Conservation (phyloP, 2,113 vertebrate genomes). For the Periophthalmus modestus region DNA sequence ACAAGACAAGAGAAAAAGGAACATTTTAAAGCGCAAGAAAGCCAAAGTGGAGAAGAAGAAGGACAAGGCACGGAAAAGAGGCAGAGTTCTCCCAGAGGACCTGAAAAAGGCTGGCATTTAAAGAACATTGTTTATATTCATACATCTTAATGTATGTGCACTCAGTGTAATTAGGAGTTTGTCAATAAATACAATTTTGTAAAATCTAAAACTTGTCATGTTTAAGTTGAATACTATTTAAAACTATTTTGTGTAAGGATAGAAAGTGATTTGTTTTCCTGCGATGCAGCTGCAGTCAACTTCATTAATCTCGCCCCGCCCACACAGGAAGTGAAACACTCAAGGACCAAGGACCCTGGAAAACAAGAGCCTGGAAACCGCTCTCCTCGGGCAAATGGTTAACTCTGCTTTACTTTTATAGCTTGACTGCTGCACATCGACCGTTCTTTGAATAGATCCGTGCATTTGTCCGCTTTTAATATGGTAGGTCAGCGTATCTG, state of each 20-base stretch:
- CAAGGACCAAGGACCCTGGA: neutral
- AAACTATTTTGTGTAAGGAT: neutral
- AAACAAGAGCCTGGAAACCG: neutral
- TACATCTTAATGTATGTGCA: too few species aligned
- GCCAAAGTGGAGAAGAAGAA: constrained; percentile 82
- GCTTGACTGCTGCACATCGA: neutral
- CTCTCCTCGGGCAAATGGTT: neutral
- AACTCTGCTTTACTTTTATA: too few species aligned
- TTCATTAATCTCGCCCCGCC: constrained; percentile 35
- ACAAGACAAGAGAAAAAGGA: constrained; percentile 87
- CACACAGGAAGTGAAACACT: constrained; percentile 52
- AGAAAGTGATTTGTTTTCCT: neutral
- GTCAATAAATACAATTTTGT: neutral
- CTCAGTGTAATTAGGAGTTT: neutral
- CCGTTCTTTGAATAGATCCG: too few species aligned
- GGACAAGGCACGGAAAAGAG: constrained; percentile 84
- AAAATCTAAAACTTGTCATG: neutral
- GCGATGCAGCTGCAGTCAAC: neutral
- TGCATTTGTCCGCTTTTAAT: neutral
- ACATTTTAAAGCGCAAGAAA: constrained; percentile 82
- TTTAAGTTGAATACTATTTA: neutral
- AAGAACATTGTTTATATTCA: neutral
- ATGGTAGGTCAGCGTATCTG: too few species aligned
- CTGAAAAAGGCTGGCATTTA: constrained; percentile 79
- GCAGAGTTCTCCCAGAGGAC: constrained; percentile 87